Base-by-base conservation (phyloP, 92 coral and sea anemone genomes). In the Parazoanthus atlanticus region DNA sequence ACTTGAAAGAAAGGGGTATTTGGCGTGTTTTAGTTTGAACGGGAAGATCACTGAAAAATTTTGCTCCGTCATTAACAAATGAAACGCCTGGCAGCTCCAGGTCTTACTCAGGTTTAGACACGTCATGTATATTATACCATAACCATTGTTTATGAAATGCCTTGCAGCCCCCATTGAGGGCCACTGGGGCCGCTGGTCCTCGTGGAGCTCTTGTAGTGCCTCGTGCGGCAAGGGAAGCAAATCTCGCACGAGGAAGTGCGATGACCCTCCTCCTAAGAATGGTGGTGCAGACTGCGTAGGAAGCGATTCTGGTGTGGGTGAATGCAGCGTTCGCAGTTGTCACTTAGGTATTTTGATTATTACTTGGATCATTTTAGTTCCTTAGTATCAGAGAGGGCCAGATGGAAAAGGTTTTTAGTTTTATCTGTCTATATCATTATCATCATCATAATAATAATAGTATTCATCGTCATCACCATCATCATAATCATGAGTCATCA, bases 171-270 rank as follows among this genome's bases (percentile, higher is more conserved):
- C 92, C 9, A 49, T 90, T 11, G 80, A 72, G 65, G 92, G 92
- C 16, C 92, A 90, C 74, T 90, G 92, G 92, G 92, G 92, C 26
- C 92, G 92, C 13, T 90, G 92, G 92, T 90, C 92, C 65, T 46
- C 92, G 0, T 90, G 92, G 92, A 66, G 86, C 15, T 76, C 56
- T 26, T 90, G 92, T 66, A 85, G 80, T n/a, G 33, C 64, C 46
- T 58, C 78, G 13, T 90, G 92, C 43, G 78, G 79, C 36, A 81
- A n/a, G 26, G 89, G 89, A 43, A 23, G 43, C n/a, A 89, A 84
- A 47, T 83, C 88, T 10, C 89, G 92, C 30, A 66, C 43, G 30
- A 90, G 92, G 58, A 84, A 78, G 66, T 90, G 92, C 36, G 66
- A 85, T 43, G 92, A 90, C 69, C 92, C 92, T 43, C 79, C 92